Percentiles rank a stretch among this genome's conserved stretches.
Evolutionary conservation across 2,888 invertebrate genomes (phyloP).

Genomic region (Heliothis peltigera): DNA sequence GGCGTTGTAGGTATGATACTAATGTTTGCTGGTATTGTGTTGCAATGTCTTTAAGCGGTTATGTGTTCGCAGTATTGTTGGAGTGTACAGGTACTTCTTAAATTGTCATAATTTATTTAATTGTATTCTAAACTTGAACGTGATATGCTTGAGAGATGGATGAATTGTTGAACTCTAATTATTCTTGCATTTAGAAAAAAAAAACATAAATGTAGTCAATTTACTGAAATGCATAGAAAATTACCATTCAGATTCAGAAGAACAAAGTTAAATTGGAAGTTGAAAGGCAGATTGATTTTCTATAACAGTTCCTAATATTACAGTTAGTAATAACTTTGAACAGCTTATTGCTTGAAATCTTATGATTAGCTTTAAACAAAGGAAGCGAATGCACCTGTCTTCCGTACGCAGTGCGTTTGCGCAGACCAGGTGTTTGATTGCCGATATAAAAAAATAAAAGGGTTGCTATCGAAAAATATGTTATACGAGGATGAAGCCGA

Average conservation of each 20-base stretch:
- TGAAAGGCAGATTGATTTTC: neutral
- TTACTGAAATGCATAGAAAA: too few relatives aligned
- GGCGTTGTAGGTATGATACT: constrained; percentile 3
- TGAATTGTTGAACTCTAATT: too few relatives aligned
- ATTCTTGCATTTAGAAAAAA: too few relatives aligned
- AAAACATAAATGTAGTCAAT: too few relatives aligned
- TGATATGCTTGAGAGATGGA: too few relatives aligned
- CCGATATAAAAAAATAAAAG: constrained; percentile 39
- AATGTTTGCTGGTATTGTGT: constrained; percentile 13
- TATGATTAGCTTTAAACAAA: constrained; percentile 53
- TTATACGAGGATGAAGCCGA: constrained; percentile 36
- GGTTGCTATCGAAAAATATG: constrained; percentile 30
- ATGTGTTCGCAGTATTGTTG: neutral
- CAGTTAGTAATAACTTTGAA: constrained; percentile 27
- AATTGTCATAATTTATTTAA: too few relatives aligned
- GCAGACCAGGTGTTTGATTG: constrained; percentile 41
- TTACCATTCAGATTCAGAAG: too few relatives aligned
- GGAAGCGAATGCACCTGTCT: constrained; percentile 67
- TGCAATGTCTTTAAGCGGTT: constrained; percentile 20
- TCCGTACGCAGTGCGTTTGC: constrained; percentile 57
- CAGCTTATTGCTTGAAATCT: constrained; percentile 20
- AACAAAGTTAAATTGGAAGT: neutral
- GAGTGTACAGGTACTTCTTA: too few relatives aligned
- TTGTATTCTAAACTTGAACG: too few relatives aligned
- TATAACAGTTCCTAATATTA: constrained; percentile 13